Evolutionary conservation across 1,140 invertebrate genomes (phyloP), one percentile per base, ranked within the genome.

Genomic region (Tenebrio molitor): DNA sequence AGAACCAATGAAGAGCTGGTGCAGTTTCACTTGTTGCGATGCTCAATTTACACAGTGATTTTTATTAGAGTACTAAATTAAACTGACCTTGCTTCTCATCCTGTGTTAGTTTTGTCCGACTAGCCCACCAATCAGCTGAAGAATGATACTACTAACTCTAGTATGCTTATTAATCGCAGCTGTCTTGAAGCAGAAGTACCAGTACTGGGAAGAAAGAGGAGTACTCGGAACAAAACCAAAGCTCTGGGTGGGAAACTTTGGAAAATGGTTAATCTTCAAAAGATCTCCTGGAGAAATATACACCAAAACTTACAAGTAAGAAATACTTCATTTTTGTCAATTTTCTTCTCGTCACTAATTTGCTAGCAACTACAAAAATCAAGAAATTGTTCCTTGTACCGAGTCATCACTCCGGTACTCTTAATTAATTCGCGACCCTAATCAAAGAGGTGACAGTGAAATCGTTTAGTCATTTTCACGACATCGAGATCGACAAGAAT

Each of bases 371-470:
- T 41, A 42, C 19, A 42, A 19, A 21, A 17, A 50, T 10, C 14
- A 50, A 2, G 10, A 21, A 10, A 12, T 66, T 1, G 64, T 66
- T 1, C 36, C 36, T 12, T 66, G 2, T 66, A 19, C 25, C 64
- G 21, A 0, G 10, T 19, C 0, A 6, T 5, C 1, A 46, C 34
- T 0, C 64, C 64, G 8, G 53, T 15, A n/a, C 21, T 85, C 0
- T n/a, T n/a, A n/a, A n/a, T 68, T 85, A 15, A 46, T 86, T 0
- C 80, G 78, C 25, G 83, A 86, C 72, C 15, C 17, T 84, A 2
- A 78, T 84, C n/a, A 81, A 81, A 71, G 73, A 79, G n/a, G 74
- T 84, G 0, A 71, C 82, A 0, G 78, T 82, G 2, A 83, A 79
- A 62, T 77, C 82, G 33, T 83, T 83, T 50, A 23, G 14, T 14